Base-by-base conservation (phyloP, 2,888 invertebrate genomes). In the Luperina testacea region DNA sequence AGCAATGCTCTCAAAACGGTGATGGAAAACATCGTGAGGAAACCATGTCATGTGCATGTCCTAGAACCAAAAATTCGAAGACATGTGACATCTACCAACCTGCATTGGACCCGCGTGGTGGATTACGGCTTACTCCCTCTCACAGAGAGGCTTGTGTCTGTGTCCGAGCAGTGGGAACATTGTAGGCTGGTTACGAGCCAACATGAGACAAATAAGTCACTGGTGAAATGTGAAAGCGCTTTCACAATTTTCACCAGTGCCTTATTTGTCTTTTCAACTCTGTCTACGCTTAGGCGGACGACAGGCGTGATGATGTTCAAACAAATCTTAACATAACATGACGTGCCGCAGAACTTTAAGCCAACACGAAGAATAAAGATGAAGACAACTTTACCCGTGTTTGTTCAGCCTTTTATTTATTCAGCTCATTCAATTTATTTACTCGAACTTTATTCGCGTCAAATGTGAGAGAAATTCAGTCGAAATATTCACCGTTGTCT, bases 321-420 rank as follows among this genome's bases (percentile, higher is more conserved):
- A 38, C 65, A 42, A 64, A 42, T 53, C 17, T 42, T 24, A 77
- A 76, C 42, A 48, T 42, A 27, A 59, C n/a, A 15, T 65, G n/a
- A 71, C 65, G n/a, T 42, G n/a, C 20, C 2, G n/a, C 65, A 65
- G n/a, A 71, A 71, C 38, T 71, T 20, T 20, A n/a, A n/a, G 65
- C 20, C 1, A 42, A 69, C 63, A 51, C 17, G 20, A 73, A 68
- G 38, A 32, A 67, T 42, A 86, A 74, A 79, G 17, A 76, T 65
- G 71, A 73, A 84, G 57, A 68, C 32, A 72, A 72, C 42, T 48
- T 72, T 68, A 51, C 64, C 0, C 75, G 69, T 76, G 70, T 84
- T 84, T 84, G 76, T 74, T 84, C 64, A 51, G 15, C 75, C 70
- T 57, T 64, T 87, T 87, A 84, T 84, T 87, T 87, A 84, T 87